Conservation (phyloP, 2,888 invertebrate species). For the Lottia gigantea region DNA sequence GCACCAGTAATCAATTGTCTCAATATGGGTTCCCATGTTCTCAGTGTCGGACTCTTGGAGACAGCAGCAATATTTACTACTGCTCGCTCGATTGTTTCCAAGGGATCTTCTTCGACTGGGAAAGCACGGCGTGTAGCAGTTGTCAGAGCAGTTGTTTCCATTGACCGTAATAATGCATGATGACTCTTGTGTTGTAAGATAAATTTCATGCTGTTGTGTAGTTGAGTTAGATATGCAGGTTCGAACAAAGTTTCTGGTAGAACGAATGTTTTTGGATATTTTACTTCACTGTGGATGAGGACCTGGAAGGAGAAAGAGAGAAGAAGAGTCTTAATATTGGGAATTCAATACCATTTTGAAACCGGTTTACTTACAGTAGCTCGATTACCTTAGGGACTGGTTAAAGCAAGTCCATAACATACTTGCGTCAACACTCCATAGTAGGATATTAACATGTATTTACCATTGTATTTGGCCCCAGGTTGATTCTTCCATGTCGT, state of each 20-base stretch:
- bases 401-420: too few species aligned
- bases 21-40: neutral
- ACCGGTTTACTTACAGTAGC: too few species aligned
- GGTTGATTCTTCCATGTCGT: too few species aligned
- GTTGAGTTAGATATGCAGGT: slow-evolving; percentile 32
- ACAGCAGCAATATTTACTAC: neutral
- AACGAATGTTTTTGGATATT: slow-evolving; percentile 27
- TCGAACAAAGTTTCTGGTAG: slow-evolving; percentile 37
- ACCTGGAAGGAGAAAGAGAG: slow-evolving; percentile 27
- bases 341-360: too few species aligned
- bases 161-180: neutral
- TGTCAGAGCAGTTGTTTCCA: slow-evolving; percentile 15
- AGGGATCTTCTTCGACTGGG: neutral
- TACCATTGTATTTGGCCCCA: too few species aligned
- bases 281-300: slow-evolving; percentile 33
- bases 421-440: too few species aligned
- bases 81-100: neutral
- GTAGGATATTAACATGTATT: too few species aligned
- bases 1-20: neutral
- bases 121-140: neutral
- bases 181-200: slow-evolving; percentile 16
- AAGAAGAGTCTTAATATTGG: too few species aligned
- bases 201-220: slow-evolving; percentile 33
- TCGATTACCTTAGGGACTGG: too few species aligned
- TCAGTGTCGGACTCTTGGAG: neutral